phyloP scores from a whole-genome alignment of 2,113 vertebrate genomes.

The Climacteris rufus region DNA sequence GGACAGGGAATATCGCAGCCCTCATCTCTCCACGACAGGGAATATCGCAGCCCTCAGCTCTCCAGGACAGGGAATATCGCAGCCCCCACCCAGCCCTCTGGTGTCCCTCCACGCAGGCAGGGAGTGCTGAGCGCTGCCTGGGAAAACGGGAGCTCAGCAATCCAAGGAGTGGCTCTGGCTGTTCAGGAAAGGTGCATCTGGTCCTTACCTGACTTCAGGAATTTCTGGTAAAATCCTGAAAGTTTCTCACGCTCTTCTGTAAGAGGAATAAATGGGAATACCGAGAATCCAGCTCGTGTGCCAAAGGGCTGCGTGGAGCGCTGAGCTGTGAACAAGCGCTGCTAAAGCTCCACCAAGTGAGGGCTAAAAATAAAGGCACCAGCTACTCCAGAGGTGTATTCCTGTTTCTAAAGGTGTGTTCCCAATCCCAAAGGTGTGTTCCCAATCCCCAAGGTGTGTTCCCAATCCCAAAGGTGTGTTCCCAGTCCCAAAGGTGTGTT shows the following conservation, averaged over 20 bases:
- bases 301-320: background rate
- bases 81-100: background rate
- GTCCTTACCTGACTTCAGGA: fast-evolving
- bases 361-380: background rate
- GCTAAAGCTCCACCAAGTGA: background rate
- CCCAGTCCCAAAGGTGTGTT: background rate
- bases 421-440: background rate
- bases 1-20: no score
- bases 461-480: background rate
- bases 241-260: background rate
- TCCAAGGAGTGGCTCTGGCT: background rate
- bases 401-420: background rate
- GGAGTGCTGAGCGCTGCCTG: background rate
- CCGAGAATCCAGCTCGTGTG: background rate
- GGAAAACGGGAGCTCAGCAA: background rate
- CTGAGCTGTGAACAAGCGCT: background rate
- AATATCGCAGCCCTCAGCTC: background rate
- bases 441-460: background rate
- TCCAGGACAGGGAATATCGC: no score
- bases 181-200: background rate
- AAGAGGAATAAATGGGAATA: background rate
- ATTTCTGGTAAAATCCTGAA: background rate
- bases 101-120: fast-evolving
- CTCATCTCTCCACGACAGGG: fast-evolving
- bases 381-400: no score